These are phyloP conservation scores for Cephus runcator DNA, from an alignment of 2,888 invertebrate genomes.

Conservation along the genomic window DNA sequence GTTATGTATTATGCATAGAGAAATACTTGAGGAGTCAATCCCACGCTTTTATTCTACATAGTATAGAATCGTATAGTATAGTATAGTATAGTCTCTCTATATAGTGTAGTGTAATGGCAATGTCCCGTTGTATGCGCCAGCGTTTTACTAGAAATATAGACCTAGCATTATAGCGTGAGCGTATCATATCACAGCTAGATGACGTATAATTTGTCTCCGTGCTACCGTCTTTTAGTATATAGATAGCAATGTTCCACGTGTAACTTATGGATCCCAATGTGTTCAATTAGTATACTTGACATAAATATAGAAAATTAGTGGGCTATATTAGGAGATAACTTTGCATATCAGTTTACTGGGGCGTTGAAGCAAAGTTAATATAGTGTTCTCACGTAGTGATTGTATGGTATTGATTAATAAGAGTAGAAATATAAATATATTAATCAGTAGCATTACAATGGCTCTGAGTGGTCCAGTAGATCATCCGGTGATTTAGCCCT, in stretches of 20 bases:
- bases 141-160: neutral
- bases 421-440: neutral
- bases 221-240: neutral
- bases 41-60: neutral
- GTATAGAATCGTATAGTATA: neutral
- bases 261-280: neutral
- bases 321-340: neutral
- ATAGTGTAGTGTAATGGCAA: neutral
- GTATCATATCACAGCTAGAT: neutral
- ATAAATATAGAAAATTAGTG: neutral
- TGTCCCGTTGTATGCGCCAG: neutral
- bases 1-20: neutral
- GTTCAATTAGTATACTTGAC: neutral
- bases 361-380: neutral
- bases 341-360: neutral
- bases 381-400: neutral
- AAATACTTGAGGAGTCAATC: neutral
- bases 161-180: neutral
- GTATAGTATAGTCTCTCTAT: neutral
- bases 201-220: neutral
- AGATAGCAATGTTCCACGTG: neutral
- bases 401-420: neutral
- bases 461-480: slow-evolving; percentile 63
- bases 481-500: slow-evolving; percentile 54
- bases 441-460: slow-evolving; percentile 57